Base-by-base conservation (phyloP, 2,888 invertebrate genomes). In the Tridacna gigas region DNA sequence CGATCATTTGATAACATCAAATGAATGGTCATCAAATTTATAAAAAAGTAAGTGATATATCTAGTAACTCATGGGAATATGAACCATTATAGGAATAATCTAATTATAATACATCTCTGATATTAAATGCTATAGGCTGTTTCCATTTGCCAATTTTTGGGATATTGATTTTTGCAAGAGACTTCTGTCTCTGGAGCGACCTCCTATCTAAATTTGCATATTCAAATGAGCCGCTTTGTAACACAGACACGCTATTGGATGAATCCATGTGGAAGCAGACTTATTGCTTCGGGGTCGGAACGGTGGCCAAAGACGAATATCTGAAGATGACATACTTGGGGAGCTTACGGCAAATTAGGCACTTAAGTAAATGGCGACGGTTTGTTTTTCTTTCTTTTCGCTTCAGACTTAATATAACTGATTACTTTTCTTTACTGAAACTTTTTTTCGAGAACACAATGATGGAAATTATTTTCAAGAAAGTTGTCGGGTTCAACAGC, bases 1-100 rank as follows among this genome's bases (percentile, higher is more conserved):
- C 69, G 80, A 86, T 84, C 78, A 84, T 74, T 80, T 80, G 85
- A 86, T 90, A 86, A 84, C 85, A 86, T 89, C 89, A 88, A 89
- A 91, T 91, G 90, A 89, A 91, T 90, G 90, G 89, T 91, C 91
- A 91, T 91, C 89, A 90, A 91, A 90, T 90, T 90, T 90, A 90
- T 91, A 86, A 88, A 88, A 85, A 88, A 88, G 90, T 37, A 92
- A 91, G 92, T 91, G 92, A 90, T 91, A 92, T 91, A 91, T 91
- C 91, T 86, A 86, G 90, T 91, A 91, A 91, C 91, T 91, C 90
- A 83, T 80, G 89, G 89, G 90, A 90, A 88, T 90, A 90, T 91
- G 91, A 90, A 90, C 91, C 91, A 91, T 91, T 89, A 91, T 82
- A 85, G 84, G 86, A 80, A 82, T 92, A 91, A 92, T 92, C 89